Conservation (phyloP, 2,888 invertebrate genomes). For the Chorisops tibialis region DNA sequence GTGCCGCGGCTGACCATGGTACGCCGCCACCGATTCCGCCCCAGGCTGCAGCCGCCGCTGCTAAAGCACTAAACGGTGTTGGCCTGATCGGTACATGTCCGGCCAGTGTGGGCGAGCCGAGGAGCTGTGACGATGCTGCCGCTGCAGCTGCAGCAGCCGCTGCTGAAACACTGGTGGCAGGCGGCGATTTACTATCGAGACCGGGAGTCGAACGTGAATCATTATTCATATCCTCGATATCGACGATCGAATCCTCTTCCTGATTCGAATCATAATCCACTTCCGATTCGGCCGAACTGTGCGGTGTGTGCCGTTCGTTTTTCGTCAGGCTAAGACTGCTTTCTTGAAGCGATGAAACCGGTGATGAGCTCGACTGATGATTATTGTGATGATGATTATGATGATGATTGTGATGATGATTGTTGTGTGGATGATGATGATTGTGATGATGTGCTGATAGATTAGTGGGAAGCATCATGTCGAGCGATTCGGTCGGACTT, state of each 20-base stretch:
- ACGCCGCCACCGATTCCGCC: slow-evolving; percentile 59
- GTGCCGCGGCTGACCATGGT: slow-evolving; percentile 55
- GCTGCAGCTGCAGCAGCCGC: slow-evolving; percentile 38
- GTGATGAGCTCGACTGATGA: slow-evolving; percentile 24
- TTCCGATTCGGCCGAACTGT: slow-evolving; percentile 51
- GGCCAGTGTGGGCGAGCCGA: slow-evolving; percentile 48
- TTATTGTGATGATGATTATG: slow-evolving; percentile 16
- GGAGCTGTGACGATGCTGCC: slow-evolving; percentile 40
- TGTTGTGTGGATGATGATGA: slow-evolving; percentile 40
- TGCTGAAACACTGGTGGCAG: slow-evolving; percentile 25
- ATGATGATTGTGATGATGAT: slow-evolving; percentile 31
- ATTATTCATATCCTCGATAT: slow-evolving; percentile 73
- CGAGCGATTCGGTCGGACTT: slow-evolving; percentile 43
- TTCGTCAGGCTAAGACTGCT: slow-evolving; percentile 42
- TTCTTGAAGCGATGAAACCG: slow-evolving; percentile 36
- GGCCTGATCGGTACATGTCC: slow-evolving; percentile 67
- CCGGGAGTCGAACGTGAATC: slow-evolving; percentile 54
- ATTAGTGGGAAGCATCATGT: slow-evolving; percentile 45
- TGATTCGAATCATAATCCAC: slow-evolving; percentile 51
- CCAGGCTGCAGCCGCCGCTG: slow-evolving; percentile 69
- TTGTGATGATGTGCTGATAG: slow-evolving; percentile 52
- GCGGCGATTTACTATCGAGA: slow-evolving; percentile 47
- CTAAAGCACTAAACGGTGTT: slow-evolving; percentile 71
- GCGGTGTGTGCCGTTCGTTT: slow-evolving; percentile 50
- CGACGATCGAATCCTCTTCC: slow-evolving; percentile 65